These are phyloP conservation scores for Bombus sylvicola DNA, from an alignment of 1,140 invertebrate species.

Conservation along the genomic window DNA sequence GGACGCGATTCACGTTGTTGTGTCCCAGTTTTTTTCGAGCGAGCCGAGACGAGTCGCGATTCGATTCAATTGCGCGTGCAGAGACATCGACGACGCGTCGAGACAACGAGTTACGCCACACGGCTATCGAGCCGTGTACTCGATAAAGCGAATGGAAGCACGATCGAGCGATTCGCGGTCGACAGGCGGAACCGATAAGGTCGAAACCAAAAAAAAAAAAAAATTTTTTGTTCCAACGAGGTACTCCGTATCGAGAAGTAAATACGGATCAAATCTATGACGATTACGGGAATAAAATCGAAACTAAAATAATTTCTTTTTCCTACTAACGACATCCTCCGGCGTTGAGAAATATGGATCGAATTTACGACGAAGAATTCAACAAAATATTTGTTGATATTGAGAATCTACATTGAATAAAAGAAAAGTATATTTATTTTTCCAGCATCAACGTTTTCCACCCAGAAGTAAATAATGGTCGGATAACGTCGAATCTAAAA, in stretches of 20 bases:
- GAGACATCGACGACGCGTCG: slow-evolving; percentile 7
- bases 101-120: slow-evolving; percentile 35
- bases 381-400: too few species aligned
- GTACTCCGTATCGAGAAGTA: background rate
- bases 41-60: background rate
- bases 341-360: too few species aligned
- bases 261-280: background rate
- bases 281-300: too few species aligned
- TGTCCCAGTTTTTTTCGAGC: slow-evolving; percentile 28
- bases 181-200: slow-evolving; percentile 38
- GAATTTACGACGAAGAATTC: too few species aligned
- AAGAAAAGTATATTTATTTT: too few species aligned
- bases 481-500: too few species aligned
- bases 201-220: background rate
- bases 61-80: slow-evolving; percentile 23
- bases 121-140: background rate
- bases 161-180: too few species aligned
- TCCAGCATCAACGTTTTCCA: too few species aligned
- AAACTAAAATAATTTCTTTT: too few species aligned
- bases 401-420: too few species aligned
- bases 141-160: background rate
- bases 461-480: too few species aligned
- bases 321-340: too few species aligned
- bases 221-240: background rate
- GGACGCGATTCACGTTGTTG: background rate